phyloP scores from a whole-genome alignment of 1,140 invertebrate species.

The Leptopilina clavipes region DNA sequence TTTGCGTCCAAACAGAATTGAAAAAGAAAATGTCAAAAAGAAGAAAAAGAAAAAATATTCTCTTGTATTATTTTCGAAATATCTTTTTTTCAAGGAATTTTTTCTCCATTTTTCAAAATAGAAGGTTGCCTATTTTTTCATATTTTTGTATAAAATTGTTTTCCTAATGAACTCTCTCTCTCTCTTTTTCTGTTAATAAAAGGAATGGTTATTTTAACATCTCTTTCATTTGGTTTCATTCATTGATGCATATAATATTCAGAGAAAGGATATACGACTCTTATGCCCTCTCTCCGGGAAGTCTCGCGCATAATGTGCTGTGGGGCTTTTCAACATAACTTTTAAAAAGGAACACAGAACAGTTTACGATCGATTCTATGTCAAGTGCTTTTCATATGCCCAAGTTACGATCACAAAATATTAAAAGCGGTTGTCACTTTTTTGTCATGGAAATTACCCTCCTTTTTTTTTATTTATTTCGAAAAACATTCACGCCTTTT shows the following conservation, averaged over 20 bases:
- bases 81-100: too few relatives aligned
- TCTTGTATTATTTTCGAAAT: too few relatives aligned
- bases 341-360: constrained; percentile 22
- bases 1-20: neutral
- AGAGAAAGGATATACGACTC: neutral
- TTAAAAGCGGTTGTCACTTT: neutral
- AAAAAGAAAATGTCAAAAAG: neutral
- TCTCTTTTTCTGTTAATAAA: neutral
- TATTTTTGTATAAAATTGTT: too few relatives aligned
- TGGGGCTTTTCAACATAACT: constrained; percentile 18
- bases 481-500: neutral
- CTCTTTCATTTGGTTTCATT: neutral
- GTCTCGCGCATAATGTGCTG: neutral
- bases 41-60: neutral
- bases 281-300: neutral
- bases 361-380: constrained; percentile 30
- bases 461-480: too few relatives aligned
- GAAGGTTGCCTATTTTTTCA: too few relatives aligned
- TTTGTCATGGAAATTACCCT: neutral
- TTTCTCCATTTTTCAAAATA: too few relatives aligned
- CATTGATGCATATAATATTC: neutral
- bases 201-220: neutral
- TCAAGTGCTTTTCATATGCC: constrained; percentile 18
- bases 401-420: constrained; percentile 28
- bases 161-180: too few relatives aligned